These are phyloP conservation scores for Loris lydekkerianus DNA, from an alignment of 2,797 vertebrate genomes.

Conservation along the genomic window DNA sequence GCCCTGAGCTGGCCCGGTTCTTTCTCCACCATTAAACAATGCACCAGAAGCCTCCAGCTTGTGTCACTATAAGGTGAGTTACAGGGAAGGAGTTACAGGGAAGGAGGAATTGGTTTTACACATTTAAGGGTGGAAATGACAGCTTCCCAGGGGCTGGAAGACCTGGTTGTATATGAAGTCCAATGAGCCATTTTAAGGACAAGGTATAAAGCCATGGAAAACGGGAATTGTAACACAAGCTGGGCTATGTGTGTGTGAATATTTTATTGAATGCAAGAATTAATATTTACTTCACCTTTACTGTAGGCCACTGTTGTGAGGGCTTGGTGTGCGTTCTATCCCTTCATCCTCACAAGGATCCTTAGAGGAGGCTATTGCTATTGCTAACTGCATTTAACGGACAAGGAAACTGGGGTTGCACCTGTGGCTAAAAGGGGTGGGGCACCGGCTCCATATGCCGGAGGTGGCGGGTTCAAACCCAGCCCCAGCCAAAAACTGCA, in stretches of 20 bases:
- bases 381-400: background rate
- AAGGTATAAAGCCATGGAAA: background rate
- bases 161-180: accelerated
- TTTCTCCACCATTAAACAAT: accelerated
- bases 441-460: too few relatives aligned
- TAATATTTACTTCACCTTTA: background rate
- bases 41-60: background rate
- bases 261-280: background rate
- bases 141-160: too few relatives aligned
- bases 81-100: accelerated
- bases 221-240: background rate
- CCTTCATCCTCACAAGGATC: background rate
- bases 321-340: accelerated
- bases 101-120: background rate
- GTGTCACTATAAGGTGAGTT: accelerated
- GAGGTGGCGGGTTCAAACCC: too few relatives aligned
- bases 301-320: accelerated
- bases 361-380: background rate
- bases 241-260: background rate
- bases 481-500: too few relatives aligned
- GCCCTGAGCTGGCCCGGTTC: background rate
- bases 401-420: background rate
- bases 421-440: too few relatives aligned
- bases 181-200: background rate
- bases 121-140: background rate